These are phyloP conservation scores for Epinephelus malabaricus DNA, from an alignment of 2,797 vertebrate species.

Conservation along the genomic window DNA sequence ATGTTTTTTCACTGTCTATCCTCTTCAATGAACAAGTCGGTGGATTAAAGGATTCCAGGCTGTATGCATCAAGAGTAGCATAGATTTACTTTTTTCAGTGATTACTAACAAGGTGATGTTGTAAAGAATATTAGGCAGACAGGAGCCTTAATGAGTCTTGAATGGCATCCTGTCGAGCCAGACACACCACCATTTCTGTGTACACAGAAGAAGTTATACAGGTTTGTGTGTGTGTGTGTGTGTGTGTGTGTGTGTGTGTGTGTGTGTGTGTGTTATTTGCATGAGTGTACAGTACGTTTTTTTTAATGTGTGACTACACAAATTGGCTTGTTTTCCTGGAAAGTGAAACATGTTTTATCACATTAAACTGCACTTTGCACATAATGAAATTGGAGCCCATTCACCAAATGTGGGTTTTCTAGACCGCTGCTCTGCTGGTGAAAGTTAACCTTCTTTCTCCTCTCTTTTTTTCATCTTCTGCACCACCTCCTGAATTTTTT, in stretches of 20 bases:
- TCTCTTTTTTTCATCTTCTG: neutral
- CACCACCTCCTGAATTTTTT: constrained; percentile 1
- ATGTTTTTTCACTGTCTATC: constrained; percentile 31
- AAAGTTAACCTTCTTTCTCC: constrained; percentile 4
- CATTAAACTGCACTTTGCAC: neutral
- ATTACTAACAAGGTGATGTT: constrained; percentile 22
- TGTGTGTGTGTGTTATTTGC: neutral
- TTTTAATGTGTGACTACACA: neutral
- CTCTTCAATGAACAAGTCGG: constrained; percentile 28
- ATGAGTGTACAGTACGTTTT: neutral
- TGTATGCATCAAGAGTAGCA: constrained; percentile 24
- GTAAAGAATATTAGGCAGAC: constrained; percentile 16
- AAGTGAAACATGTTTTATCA: neutral
- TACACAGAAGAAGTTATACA: neutral
- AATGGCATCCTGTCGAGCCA: neutral
- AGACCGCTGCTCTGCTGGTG: neutral
- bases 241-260: neutral
- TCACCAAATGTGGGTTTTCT: constrained; percentile 1
- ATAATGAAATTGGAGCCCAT: neutral
- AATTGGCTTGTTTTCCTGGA: neutral
- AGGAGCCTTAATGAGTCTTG: constrained; percentile 18
- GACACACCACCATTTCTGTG: neutral
- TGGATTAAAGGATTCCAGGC: constrained; percentile 39
- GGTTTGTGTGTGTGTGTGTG: neutral
- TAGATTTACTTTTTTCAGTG: constrained; percentile 19